These are phyloP conservation scores for Tipula helvola DNA, from an alignment of 2,888 invertebrate genomes.

Conservation along the genomic window DNA sequence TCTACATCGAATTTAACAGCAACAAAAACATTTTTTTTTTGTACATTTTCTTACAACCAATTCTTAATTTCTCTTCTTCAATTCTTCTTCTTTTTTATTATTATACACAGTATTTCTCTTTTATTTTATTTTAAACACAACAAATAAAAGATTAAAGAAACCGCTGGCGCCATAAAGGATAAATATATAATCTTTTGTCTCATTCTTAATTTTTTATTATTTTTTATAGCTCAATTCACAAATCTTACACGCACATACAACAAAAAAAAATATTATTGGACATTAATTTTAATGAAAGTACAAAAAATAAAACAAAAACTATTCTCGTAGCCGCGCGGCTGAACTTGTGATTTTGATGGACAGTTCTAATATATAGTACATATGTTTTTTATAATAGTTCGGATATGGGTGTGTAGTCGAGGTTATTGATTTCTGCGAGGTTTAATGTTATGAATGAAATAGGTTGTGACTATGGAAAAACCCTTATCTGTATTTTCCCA, in stretches of 20 bases:
- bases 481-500: background rate
- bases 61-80: background rate
- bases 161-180: conserved; percentile 4
- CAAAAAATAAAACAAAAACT: background rate
- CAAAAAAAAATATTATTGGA: background rate
- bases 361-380: background rate
- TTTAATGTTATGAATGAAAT: background rate
- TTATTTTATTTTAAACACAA: background rate
- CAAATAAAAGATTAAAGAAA: background rate
- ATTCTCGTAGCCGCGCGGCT: background rate
- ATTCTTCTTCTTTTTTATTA: background rate
- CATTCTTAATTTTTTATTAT: background rate
- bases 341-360: background rate
- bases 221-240: background rate
- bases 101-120: background rate
- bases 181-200: background rate
- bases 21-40: background rate
- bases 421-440: background rate
- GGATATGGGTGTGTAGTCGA: background rate
- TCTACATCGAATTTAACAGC: background rate
- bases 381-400: background rate
- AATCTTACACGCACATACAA: background rate
- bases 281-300: background rate
- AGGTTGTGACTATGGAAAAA: background rate
- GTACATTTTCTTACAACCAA: background rate